Base-by-base conservation (phyloP, 2,113 vertebrate species). In the Astatoreochromis straeleni region DNA sequence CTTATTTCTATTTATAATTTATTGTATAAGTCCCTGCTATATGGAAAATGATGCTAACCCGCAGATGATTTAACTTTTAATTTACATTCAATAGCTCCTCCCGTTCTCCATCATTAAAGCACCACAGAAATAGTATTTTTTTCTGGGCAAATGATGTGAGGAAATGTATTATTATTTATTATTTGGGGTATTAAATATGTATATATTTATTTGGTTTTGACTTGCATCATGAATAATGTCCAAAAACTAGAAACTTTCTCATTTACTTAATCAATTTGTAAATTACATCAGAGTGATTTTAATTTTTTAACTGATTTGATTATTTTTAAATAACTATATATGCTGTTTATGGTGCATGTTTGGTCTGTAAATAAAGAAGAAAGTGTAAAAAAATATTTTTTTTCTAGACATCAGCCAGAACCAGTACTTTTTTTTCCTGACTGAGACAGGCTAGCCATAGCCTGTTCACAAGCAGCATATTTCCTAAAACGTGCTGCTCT, bases 331-430 rank as follows among this genome's bases (percentile, higher is more conserved):
- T 13, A 38, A 13, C 11, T 68, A 13, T 68, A 68, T 68, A 68
- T 40, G 19, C 14, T 75, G 14, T 45, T 45, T 73, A 7, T 47
- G 24, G 2, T 29, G 21, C 21, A 21, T 21, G 9, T 7, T 75
- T 75, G 14, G 6, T 26, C 70, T 75, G 9, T 75, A 73, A 45
- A 38, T 12, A 47, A 21, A 31, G 29, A 1, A 78, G 45, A 75
- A 75, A 47, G 24, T 29, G 6, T 47, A 11, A 73, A 33, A 33
- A 19, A 2, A 2, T 10, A 9, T 35, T 4, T 0, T 3, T 24
- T 16, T 14, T 45, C 24, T 47, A 0, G 14, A 47, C 42, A 47
- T 9, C 13, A 45, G 38, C 38, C 13, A 17, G 38, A 0, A 21
- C 38, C 65, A 73, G 65, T 45, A 9, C 38, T 10, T 45, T 45